phyloP scores from a whole-genome alignment of 2,113 vertebrate species.

The Lipophrys pholis region DNA sequence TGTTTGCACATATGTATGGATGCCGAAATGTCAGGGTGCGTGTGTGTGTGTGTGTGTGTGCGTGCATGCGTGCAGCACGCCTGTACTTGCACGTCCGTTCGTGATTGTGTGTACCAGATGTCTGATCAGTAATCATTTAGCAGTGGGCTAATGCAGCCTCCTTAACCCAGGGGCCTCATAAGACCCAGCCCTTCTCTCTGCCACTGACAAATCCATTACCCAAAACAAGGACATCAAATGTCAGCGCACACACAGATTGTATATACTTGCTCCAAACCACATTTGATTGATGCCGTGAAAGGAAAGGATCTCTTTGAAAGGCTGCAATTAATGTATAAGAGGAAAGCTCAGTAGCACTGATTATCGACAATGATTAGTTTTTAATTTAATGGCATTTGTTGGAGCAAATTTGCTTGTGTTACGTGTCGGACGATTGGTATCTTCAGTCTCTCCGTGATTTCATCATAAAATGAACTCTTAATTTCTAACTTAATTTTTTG shows the following conservation, averaged over 20 bases:
- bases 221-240: slow-evolving; percentile 80
- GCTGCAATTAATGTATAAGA: slow-evolving; percentile 22
- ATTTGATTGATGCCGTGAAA: slow-evolving; percentile 50
- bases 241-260: slow-evolving; percentile 58
- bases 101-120: slow-evolving; percentile 66
- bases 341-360: slow-evolving; percentile 7
- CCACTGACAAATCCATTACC: slow-evolving; percentile 79
- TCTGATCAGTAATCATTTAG: slow-evolving; percentile 81
- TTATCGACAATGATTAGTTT: slow-evolving; percentile 16
- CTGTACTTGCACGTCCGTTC: slow-evolving; percentile 17
- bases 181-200: slow-evolving; percentile 70
- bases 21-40: slow-evolving; percentile 6
- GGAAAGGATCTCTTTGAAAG: slow-evolving; percentile 33
- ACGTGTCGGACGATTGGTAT: not conserved
- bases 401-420: not conserved
- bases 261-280: slow-evolving; percentile 34
- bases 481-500: slow-evolving; percentile 22
- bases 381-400: slow-evolving; percentile 5
- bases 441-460: slow-evolving; percentile 3
- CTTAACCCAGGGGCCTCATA: slow-evolving; percentile 82
- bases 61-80: not conserved
- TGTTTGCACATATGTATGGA: slow-evolving; percentile 41
- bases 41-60: not conserved
- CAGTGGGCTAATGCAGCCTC: slow-evolving; percentile 79
- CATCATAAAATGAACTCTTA: slow-evolving; percentile 1